These are phyloP conservation scores for Clangula hyemalis DNA, from an alignment of 2,797 vertebrate genomes.

Conservation along the genomic window DNA sequence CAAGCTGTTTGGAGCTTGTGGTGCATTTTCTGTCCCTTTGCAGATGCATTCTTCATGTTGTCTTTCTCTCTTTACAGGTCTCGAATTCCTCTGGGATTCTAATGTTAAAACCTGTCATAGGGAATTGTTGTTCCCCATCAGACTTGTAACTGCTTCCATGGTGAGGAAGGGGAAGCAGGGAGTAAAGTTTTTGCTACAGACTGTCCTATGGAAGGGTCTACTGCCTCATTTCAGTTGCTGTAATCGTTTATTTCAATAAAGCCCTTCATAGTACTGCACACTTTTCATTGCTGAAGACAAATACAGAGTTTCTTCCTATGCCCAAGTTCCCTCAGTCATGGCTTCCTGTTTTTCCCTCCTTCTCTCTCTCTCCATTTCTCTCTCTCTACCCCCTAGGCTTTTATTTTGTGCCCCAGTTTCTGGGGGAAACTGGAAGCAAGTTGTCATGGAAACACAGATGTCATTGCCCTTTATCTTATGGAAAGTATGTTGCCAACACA, in stretches of 20 bases:
- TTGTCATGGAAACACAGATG: not conserved
- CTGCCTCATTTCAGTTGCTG: not conserved
- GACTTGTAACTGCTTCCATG: not conserved
- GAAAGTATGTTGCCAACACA: not conserved
- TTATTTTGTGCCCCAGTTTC: not conserved
- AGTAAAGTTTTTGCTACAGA: not conserved
- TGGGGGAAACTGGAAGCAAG: not conserved
- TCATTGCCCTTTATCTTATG: not conserved
- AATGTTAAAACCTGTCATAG: not conserved
- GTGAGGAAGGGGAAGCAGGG: not conserved
- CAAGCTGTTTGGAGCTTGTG: not conserved
- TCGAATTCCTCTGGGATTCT: not conserved
- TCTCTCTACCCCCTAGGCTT: not conserved
- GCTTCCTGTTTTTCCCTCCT: not conserved
- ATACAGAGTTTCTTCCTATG: not conserved
- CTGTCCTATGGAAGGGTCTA: not conserved
- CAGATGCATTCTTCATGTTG: not conserved
- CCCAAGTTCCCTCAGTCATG: not conserved
- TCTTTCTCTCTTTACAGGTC: slow-evolving; percentile 31
- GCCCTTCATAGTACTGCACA: not conserved
- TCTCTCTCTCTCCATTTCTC: not conserved
- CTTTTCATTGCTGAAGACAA: not conserved
- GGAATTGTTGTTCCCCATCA: not conserved
- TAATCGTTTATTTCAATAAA: slow-evolving; percentile 41
- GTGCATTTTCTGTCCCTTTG: not conserved